Conservation (phyloP, 2,888 invertebrate genomes). For the Pheosia tremula region DNA sequence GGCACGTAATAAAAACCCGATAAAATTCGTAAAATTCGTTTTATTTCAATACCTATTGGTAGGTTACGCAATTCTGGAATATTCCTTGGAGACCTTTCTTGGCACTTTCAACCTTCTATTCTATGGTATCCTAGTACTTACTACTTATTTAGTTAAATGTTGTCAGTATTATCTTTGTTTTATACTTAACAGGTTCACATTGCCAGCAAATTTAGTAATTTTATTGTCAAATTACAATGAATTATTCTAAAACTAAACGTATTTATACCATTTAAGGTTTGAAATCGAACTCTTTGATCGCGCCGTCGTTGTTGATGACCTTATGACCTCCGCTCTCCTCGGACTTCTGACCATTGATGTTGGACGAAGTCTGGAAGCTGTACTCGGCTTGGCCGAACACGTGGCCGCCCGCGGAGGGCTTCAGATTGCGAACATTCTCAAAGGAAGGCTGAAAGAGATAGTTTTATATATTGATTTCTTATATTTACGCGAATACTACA, state of each 20-base stretch:
- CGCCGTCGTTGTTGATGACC: conserved; percentile 89
- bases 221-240: neutral
- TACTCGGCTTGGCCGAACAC: conserved; percentile 86
- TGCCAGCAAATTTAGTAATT: too few species aligned
- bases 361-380: conserved; percentile 83
- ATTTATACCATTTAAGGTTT: conserved; percentile 28
- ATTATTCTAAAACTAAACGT: conserved; percentile 1
- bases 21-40: too few species aligned
- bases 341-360: conserved; percentile 85
- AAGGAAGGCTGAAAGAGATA: conserved; percentile 34
- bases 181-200: too few species aligned
- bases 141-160: too few species aligned
- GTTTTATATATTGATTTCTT: too few species aligned
- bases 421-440: conserved; percentile 46
- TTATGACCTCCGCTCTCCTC: conserved; percentile 86
- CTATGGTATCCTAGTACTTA: neutral
- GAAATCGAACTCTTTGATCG: conserved; percentile 83
- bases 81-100: too few species aligned
- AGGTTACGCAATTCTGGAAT: too few species aligned
- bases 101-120: too few species aligned
- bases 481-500: too few species aligned
- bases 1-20: too few species aligned
- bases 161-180: neutral
- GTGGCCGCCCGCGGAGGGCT: conserved; percentile 55
- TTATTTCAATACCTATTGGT: too few species aligned